Base-by-base conservation (phyloP, 2,888 invertebrate genomes). In the Polietes domitor region DNA sequence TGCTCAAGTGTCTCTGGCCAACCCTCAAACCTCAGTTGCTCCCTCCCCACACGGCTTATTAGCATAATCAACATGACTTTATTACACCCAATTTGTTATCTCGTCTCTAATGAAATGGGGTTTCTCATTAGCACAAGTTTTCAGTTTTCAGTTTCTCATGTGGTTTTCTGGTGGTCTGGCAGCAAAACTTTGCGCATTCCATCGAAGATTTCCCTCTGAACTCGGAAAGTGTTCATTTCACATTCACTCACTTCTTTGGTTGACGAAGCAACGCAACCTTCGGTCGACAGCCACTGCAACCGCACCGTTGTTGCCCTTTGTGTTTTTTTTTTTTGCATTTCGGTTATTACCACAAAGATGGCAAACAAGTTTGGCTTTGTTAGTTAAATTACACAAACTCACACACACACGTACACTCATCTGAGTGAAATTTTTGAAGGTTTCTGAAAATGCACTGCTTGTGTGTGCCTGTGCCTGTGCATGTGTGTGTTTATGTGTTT, bases 281-380 rank as follows among this genome's bases (percentile, higher is more conserved):
- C 68, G 63, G 28, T 43, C 53, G 50, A 47, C 41, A 26, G n/a
- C 26, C 47, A 61, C n/a, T 37, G 68, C 47, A 63, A 63, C 19
- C 43, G 10, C 43, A 53, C 21, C 26, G 70, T 17, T 10, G 61
- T 50, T 68, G 47, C 26, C 26, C 24, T 43, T 24, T 68, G 68
- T 24, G n/a, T n/a, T n/a, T n/a, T n/a, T 32, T 32, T 37, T 68
- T 28, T 15, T 61, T 61, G 61, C 43, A 68, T 68, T 68, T 68
- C 12, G 24, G 43, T 21, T 77, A 21, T 77, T 78, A 81, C 68
- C 76, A 70, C 82, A 79, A 53, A 21, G 79, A 85, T 75, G 77
- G 71, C 58, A 82, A 85, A 85, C 85, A 80, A 85, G 82, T 82
- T 82, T 85, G 77, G 61, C 76, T 82, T 80, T 85, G 82, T 85